phyloP scores from a whole-genome alignment of 2,113 vertebrate genomes.

The Carassius auratus region DNA sequence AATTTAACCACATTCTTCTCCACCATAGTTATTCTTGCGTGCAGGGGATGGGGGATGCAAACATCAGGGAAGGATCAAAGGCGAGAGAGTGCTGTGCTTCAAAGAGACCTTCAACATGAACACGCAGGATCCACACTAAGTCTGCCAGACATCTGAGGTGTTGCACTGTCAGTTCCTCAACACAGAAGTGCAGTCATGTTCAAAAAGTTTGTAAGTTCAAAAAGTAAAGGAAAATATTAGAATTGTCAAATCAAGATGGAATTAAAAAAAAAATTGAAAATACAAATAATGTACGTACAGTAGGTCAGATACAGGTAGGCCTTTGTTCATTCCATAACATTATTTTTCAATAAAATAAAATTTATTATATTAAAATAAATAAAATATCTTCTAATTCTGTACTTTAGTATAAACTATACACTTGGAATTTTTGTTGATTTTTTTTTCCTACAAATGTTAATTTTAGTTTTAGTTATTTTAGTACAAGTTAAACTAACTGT shows the following conservation, averaged over 20 bases:
- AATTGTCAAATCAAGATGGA: neutral
- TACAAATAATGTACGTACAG: neutral
- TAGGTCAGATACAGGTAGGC: neutral
- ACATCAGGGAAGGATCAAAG: neutral
- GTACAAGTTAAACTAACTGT: too few relatives aligned
- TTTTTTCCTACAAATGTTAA: too few relatives aligned
- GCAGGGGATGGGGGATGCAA: neutral
- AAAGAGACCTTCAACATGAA: conserved; percentile 15
- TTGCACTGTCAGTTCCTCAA: conserved; percentile 33
- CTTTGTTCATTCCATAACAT: neutral
- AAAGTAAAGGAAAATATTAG: conserved; percentile 6
- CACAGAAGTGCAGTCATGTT: neutral
- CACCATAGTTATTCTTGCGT: neutral
- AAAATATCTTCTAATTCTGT: too few relatives aligned
- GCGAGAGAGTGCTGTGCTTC: neutral
- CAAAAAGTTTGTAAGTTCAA: conserved; percentile 22
- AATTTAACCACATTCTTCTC: conserved; percentile 26
- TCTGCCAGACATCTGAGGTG: conserved; percentile 29
- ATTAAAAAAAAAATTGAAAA: too few relatives aligned
- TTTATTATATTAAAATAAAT: too few relatives aligned
- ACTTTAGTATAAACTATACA: too few relatives aligned
- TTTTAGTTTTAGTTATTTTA: too few relatives aligned
- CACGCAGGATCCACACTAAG: conserved; percentile 2
- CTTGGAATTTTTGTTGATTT: too few relatives aligned
- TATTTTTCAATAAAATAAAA: too few relatives aligned